These are phyloP conservation scores for Anodontia alba DNA, from an alignment of 2,888 invertebrate genomes.

Conservation along the genomic window DNA sequence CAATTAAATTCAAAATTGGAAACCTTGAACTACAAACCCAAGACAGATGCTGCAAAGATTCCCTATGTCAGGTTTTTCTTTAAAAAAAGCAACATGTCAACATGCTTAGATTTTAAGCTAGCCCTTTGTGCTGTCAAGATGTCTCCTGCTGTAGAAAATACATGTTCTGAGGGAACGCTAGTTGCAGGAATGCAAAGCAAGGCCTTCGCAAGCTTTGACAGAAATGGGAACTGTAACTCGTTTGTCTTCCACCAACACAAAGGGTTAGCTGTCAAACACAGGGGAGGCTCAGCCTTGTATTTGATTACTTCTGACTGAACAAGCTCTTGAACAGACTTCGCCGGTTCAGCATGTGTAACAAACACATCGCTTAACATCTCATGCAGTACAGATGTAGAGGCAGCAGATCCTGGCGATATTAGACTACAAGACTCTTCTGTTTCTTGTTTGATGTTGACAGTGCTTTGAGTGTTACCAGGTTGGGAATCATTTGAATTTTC, in stretches of 20 bases:
- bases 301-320: neutral
- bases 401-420: neutral
- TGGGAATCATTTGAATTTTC: too few relatives aligned
- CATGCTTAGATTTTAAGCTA: constrained; percentile 8
- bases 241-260: constrained; percentile 23
- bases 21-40: too few relatives aligned
- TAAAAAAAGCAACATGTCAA: constrained; percentile 7
- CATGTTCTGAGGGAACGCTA: constrained; percentile 23
- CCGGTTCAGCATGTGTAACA: constrained; percentile 19
- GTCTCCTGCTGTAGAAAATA: constrained; percentile 34
- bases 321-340: neutral
- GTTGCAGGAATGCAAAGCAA: constrained; percentile 17
- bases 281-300: neutral
- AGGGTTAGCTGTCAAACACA: neutral
- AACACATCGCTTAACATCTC: constrained; percentile 11
- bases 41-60: neutral
- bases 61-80: constrained; percentile 12
- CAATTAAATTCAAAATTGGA: too few relatives aligned
- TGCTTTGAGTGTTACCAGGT: neutral
- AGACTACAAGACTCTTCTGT: neutral
- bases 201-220: neutral
- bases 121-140: constrained; percentile 22
- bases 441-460: neutral
- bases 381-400: neutral
- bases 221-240: neutral